phyloP scores from a whole-genome alignment of 2,113 vertebrate species.

The Haemorhous mexicanus region DNA sequence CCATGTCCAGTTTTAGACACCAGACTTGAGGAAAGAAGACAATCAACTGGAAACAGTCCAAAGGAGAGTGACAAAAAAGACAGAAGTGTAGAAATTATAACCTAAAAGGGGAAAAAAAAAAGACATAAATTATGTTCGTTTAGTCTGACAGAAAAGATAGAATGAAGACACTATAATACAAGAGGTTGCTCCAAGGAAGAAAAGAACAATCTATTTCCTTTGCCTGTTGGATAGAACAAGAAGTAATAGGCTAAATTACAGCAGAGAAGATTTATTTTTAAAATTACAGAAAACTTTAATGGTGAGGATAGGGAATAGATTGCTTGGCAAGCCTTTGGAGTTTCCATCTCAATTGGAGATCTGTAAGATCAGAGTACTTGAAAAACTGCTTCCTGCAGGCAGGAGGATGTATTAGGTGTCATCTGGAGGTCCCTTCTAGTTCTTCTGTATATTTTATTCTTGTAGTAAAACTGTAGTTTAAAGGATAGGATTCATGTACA shows the following conservation, averaged over 20 bases:
- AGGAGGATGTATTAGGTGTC: slow-evolving; percentile 19
- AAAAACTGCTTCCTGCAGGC: slow-evolving; percentile 6
- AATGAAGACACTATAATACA: neutral
- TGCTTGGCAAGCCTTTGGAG: slow-evolving; percentile 25
- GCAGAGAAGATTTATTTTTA: slow-evolving; percentile 44
- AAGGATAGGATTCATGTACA: neutral
- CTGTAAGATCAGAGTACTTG: slow-evolving; percentile 5
- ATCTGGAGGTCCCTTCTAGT: neutral
- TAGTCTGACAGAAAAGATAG: slow-evolving; percentile 14
- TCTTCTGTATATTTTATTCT: slow-evolving; percentile 15
- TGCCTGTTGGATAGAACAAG: slow-evolving; percentile 28
- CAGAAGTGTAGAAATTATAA: slow-evolving; percentile 12
- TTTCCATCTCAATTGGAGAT: slow-evolving; percentile 33
- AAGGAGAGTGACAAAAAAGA: neutral
- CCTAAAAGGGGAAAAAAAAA: neutral
- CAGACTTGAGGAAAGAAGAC: neutral
- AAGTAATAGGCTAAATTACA: slow-evolving; percentile 31
- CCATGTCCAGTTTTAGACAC: neutral
- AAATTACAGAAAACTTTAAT: slow-evolving; percentile 47
- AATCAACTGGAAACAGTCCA: neutral
- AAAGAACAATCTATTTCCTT: slow-evolving; percentile 33
- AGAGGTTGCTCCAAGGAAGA: slow-evolving; percentile 26
- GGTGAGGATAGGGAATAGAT: slow-evolving; percentile 11
- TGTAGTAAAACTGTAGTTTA: neutral
- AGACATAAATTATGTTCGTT: neutral